Base-by-base conservation (phyloP, 1,140 invertebrate genomes). In the Nilaparvata lugens region DNA sequence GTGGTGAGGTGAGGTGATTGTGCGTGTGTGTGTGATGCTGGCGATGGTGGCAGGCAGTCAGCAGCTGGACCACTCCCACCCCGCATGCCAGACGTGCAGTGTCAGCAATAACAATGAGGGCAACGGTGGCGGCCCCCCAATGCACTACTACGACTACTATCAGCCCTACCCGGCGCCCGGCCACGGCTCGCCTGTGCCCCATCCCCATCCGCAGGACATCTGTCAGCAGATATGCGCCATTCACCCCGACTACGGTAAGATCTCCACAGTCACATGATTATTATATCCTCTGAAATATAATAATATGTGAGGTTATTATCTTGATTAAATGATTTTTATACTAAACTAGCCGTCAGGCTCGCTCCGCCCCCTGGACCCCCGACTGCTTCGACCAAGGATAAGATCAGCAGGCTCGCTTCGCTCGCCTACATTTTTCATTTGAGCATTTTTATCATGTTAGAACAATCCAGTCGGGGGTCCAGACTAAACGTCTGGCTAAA, bases 201-300 rank as follows among this genome's bases (percentile, higher is more conserved):
- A 38, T 48, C n/a, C 60, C 61, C 45, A 58, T 23, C 45, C 38
- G 9, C 38, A 48, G 21, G 45, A 48, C n/a, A 9, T 48, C 16
- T 48, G 45, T 23, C 45, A 9, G 13, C 62, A 65, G 40, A 19
- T 61, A 35, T 65, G 62, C 48, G 57, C 64, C 43, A 19, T 65
- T 4, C 55, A 58, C 48, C 63, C 40, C 13, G 66, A 67, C 35
- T 67, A 66, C 40, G 66, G 66, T 67, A 58, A 48, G 16, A 6
- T 48, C 31, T 11, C 4, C 13, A 28, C n/a, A n/a, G n/a, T n/a
- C n/a, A n/a, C n/a, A n/a, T n/a, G n/a, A n/a, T n/a, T n/a, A n/a
- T n/a, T n/a, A n/a, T n/a, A n/a, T n/a, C n/a, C n/a, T n/a, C n/a
- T n/a, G n/a, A n/a, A n/a, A n/a, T n/a, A n/a, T n/a, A n/a, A n/a